Percentiles rank a stretch among this genome's conserved stretches.
These are phyloP conservation scores for Lacerta bilineata DNA, from an alignment of 2,797 vertebrate species.

Conservation along the genomic window DNA sequence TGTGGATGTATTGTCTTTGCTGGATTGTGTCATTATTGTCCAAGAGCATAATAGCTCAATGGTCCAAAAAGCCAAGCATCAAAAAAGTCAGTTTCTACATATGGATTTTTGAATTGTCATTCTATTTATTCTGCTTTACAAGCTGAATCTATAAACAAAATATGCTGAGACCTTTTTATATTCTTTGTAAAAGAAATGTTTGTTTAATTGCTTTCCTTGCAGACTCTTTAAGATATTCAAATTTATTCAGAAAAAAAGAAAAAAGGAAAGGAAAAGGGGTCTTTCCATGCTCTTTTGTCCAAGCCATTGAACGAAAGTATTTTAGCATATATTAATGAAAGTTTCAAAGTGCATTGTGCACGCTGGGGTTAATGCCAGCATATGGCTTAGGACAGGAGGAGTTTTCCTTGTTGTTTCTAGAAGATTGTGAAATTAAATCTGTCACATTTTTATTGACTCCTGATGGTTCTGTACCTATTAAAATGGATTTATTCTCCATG, in stretches of 20 bases:
- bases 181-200: conserved; percentile 10
- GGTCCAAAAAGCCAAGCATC: no score
- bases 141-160: conserved; percentile 10
- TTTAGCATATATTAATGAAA: conserved; percentile 75
- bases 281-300: conserved; percentile 69
- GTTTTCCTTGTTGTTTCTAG: conserved; percentile 30
- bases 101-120: neutral
- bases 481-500: conserved; percentile 40
- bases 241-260: conserved; percentile 55
- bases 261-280: conserved; percentile 6
- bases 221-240: conserved; percentile 65
- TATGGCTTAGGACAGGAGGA: conserved; percentile 51
- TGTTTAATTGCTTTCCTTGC: conserved; percentile 41
- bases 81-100: no score
- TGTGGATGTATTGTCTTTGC: neutral
- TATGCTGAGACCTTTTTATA: neutral
- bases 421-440: conserved; percentile 46
- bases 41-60: neutral
- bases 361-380: conserved; percentile 60
- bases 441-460: conserved; percentile 47
- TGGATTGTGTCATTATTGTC: neutral
- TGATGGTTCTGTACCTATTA: neutral
- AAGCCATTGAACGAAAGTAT: conserved; percentile 56
- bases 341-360: conserved; percentile 58
- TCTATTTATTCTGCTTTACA: conserved; percentile 22